Evolutionary conservation across 2,797 vertebrate genomes (phyloP).

Genomic region (Tamandua tetradactyla): DNA sequence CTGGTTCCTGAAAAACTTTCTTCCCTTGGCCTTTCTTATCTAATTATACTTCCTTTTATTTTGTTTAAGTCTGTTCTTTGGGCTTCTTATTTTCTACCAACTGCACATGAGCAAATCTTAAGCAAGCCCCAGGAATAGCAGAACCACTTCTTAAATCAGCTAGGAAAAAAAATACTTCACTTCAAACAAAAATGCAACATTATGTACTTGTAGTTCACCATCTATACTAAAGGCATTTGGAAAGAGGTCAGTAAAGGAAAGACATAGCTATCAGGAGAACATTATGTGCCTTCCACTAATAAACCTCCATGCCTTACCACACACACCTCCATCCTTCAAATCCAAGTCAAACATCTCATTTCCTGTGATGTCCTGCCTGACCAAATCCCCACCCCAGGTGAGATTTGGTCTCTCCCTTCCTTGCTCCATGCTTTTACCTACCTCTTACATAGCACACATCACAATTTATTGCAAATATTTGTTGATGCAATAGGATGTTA

Average conservation of each 20-base stretch:
- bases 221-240: neutral
- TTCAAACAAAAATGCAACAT: conserved; percentile 1
- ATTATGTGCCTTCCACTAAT: neutral
- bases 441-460: neutral
- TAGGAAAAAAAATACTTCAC: neutral
- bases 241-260: neutral
- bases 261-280: neutral
- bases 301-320: neutral
- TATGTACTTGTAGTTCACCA: neutral
- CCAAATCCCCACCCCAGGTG: neutral
- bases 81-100: neutral
- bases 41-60: neutral
- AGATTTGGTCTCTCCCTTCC: neutral
- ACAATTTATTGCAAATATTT: neutral
- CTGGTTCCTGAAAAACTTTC: neutral
- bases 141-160: neutral
- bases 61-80: conserved; percentile 9
- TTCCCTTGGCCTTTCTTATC: neutral
- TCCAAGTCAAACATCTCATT: neutral
- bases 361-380: neutral
- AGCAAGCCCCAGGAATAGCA: neutral
- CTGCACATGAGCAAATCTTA: neutral
- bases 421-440: neutral
- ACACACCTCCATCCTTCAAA: neutral
- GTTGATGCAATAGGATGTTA: neutral